Base-by-base conservation (phyloP, 2,797 vertebrate genomes). In the Intellagama lesueurii region DNA sequence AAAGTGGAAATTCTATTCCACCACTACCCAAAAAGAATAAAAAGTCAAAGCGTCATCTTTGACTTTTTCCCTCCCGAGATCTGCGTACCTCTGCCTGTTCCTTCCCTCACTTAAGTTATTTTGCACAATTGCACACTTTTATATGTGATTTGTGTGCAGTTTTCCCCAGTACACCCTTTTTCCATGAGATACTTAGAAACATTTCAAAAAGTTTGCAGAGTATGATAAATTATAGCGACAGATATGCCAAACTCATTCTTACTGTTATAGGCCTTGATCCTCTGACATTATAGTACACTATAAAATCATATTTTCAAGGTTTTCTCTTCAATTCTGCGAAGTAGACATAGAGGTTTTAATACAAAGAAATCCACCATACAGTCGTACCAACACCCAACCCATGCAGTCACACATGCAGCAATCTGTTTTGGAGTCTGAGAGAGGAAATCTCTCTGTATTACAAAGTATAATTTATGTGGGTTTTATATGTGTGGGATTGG, bases 401-500 rank as follows among this genome's bases (percentile, higher is more conserved):
- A 28, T 35, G 19, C 16, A 35, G 76, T 35, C 72, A 47, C 78
- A 28, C 26, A 35, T 22, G 19, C 5, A 76, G n/a, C 47, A 69
- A 35, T 88, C 87, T 88, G 35, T 88, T 77, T 52, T 76, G 70
- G 82, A 82, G 79, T n/a, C 79, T 28, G 60, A 81, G 56, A 90
- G 80, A 52, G 52, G 17, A 24, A 77, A 88, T 77, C 66, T 56
- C 30, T 86, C 78, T 56, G 70, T 88, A 77, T 82, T 82, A 70
- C 83, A 86, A 88, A 88, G 70, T 82, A 35, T 85, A 88, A 86
- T 91, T 85, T 88, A 44, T 77, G 80, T 32, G 64, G 83, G 60
- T 77, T 91, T 77, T 85, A 64, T 86, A 91, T 82, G 69, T 91
- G 88, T 86, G 79, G 83, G 90, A 88, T 86, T 86, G 84, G 80